A percentile compares a stretch with the other conserved stretches of the same genome.
These are phyloP conservation scores for Zaprionus tsacasi DNA, from an alignment of 1,140 invertebrate species.

Conservation along the genomic window DNA sequence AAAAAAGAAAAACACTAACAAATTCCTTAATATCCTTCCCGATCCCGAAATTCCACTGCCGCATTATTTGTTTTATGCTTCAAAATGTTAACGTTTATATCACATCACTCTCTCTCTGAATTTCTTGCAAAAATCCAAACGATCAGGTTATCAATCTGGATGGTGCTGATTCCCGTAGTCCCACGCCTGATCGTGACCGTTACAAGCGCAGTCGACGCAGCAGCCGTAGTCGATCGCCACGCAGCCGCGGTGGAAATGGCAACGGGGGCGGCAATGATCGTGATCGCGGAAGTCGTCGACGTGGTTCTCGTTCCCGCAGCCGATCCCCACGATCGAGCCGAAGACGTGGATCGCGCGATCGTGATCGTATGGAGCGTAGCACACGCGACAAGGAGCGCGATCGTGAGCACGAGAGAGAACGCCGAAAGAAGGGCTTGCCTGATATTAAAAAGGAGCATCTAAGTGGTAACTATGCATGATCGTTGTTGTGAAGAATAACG, in stretches of 20 bases:
- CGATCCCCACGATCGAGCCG: conserved; percentile 82
- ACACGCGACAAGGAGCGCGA: conserved; percentile 91
- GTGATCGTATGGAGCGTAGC: conserved; percentile 86
- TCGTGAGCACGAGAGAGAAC: conserved; percentile 90
- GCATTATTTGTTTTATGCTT: conserved; percentile 60
- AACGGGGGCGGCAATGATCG: conserved; percentile 58
- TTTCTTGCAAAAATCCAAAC: conserved; percentile 71
- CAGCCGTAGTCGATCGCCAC: conserved; percentile 85
- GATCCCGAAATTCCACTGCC: background rate
- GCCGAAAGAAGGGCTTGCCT: conserved; percentile 94
- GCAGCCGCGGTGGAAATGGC: conserved; percentile 72
- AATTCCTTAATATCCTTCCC: background rate
- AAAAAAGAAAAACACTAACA: background rate
- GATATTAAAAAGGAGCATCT: conserved; percentile 93
- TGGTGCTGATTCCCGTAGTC: conserved; percentile 86
- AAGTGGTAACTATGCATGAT: conserved; percentile 87
- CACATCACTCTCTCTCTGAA: conserved; percentile 72
- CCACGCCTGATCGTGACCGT: conserved; percentile 86
- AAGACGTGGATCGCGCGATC: conserved; percentile 85
- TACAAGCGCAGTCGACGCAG: conserved; percentile 82
- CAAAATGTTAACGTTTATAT: conserved; percentile 73
- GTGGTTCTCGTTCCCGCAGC: conserved; percentile 84
- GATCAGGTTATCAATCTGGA: conserved; percentile 86
- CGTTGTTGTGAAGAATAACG: conserved; percentile 2
- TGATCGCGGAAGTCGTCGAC: conserved; percentile 83